These are phyloP conservation scores for Euthynnus affinis DNA, from an alignment of 2,797 vertebrate species.

Conservation along the genomic window DNA sequence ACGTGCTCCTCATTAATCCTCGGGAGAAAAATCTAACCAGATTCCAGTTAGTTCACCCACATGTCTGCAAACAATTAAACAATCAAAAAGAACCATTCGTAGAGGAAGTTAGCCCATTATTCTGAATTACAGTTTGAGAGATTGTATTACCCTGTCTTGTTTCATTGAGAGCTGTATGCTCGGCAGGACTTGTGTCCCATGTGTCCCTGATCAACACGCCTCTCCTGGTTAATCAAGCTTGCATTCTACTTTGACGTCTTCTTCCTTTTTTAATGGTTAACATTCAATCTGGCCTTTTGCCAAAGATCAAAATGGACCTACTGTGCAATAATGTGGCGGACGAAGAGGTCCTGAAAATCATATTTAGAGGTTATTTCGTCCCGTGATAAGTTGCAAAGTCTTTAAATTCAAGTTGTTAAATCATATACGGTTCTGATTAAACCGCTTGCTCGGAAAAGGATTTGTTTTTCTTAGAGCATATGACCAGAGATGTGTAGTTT, in stretches of 20 bases:
- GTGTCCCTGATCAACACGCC: slow-evolving; percentile 71
- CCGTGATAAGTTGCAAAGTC: slow-evolving; percentile 25
- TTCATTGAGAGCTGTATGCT: slow-evolving; percentile 49
- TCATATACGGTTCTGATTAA: slow-evolving; percentile 46
- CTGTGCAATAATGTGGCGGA: slow-evolving; percentile 1
- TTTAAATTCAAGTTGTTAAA: slow-evolving; percentile 22
- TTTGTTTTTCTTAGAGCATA: slow-evolving; percentile 29
- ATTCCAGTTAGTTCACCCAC: slow-evolving; percentile 67
- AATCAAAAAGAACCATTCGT: slow-evolving; percentile 74
- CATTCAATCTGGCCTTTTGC: slow-evolving; percentile 33
- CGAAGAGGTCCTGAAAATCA: not conserved
- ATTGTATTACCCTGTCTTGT: slow-evolving; percentile 74
- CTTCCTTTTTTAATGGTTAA: slow-evolving; percentile 50
- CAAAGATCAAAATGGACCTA: slow-evolving; percentile 32
- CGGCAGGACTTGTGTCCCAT: slow-evolving; percentile 53
- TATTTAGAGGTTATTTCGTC: slow-evolving; percentile 11
- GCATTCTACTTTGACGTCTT: slow-evolving; percentile 57
- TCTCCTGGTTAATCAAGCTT: slow-evolving; percentile 60
- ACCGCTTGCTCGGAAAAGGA: slow-evolving; percentile 30
- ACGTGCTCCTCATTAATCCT: slow-evolving; percentile 64
- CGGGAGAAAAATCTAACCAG: slow-evolving; percentile 55
- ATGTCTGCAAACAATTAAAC: slow-evolving; percentile 83
- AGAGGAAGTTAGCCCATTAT: slow-evolving; percentile 76
- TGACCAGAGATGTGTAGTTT: slow-evolving; percentile 68
- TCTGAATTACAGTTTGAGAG: slow-evolving; percentile 75